Evolutionary conservation across 2,888 invertebrate genomes (phyloP), one percentile per base, ranked within the genome.

Genomic region (Pandemis corylana): DNA sequence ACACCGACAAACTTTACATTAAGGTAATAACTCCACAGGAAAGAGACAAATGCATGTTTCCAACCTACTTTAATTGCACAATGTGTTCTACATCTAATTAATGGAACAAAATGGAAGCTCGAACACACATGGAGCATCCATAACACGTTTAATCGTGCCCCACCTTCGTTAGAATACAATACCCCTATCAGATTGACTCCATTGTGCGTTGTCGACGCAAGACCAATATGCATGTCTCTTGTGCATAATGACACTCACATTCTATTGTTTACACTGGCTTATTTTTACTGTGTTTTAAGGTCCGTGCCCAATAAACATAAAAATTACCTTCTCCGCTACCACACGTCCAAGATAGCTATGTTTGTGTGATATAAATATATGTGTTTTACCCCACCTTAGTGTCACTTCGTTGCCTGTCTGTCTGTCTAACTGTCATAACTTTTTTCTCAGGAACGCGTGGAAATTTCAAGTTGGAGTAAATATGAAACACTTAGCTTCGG

Each of bases 111-210:
- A 82, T 82, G 74, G 77, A 80, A 76, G 80, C 80, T 78, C 76
- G 77, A 77, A 70, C 64, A 72, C 78, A 71, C 73, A 75, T 73
- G 77, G 78, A 79, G 87, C 88, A 85, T 84, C 85, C 87, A 90
- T 90, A 90, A 89, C 86, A 85, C 82, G 85, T 86, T 87, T 88
- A 87, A 86, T 88, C 86, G 87, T 83, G 87, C 88, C 87, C 83
- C 85, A 84, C 89, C 91, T 88, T 86, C 83, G 83, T 89, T 88
- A 82, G 86, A 91, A 91, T 89, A 93, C 92, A 92, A 92, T 87
- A 82, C 81, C 81, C 79, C 79, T 80, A 82, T 84, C 80, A 80
- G 79, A 85, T 87, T 85, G 84, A 80, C 82, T 85, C 85, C 86
- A 90, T 88, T 90, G 87, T 89, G 80, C 78, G 78, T 80, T 20